These are phyloP conservation scores for Rousettus leschenaultii DNA, from an alignment of 2,113 vertebrate species.

Conservation along the genomic window DNA sequence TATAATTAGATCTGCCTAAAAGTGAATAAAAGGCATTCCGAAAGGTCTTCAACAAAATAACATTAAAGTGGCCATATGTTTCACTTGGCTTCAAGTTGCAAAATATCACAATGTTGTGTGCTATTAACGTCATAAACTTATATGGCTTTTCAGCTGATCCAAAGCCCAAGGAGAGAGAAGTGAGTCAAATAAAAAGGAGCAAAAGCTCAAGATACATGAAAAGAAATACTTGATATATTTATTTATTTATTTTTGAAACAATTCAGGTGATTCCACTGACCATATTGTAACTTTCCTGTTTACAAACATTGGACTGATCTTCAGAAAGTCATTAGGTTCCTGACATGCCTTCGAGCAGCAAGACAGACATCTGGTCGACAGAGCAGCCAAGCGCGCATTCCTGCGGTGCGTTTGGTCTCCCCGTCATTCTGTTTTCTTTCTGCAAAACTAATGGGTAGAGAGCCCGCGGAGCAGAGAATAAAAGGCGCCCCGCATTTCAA, in stretches of 20 bases:
- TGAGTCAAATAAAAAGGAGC: neutral
- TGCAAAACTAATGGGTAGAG: neutral
- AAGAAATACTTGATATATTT: neutral
- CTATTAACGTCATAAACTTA: conserved; percentile 39
- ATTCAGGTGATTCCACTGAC: neutral
- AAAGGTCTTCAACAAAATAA: conserved; percentile 40
- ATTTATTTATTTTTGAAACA: neutral
- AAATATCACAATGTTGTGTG: neutral
- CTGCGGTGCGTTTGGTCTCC: neutral
- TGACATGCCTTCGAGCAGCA: neutral
- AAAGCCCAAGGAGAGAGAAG: neutral
- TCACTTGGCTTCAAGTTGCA: conserved; percentile 58
- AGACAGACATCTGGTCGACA: neutral
- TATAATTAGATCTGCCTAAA: conserved; percentile 60
- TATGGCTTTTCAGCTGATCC: conserved; percentile 6
- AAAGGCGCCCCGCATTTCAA: neutral
- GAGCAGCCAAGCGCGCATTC: neutral
- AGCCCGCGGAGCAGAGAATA: fast-evolving
- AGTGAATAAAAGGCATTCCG: conserved; percentile 58
- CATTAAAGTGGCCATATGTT: conserved; percentile 61
- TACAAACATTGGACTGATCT: neutral
- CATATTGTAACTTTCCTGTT: neutral
- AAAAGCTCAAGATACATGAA: neutral
- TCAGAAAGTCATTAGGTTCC: neutral
- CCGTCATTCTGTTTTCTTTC: neutral